Evolutionary conservation across 2,113 vertebrate species (phyloP).

Genomic region (Psephotus haematonotus): DNA sequence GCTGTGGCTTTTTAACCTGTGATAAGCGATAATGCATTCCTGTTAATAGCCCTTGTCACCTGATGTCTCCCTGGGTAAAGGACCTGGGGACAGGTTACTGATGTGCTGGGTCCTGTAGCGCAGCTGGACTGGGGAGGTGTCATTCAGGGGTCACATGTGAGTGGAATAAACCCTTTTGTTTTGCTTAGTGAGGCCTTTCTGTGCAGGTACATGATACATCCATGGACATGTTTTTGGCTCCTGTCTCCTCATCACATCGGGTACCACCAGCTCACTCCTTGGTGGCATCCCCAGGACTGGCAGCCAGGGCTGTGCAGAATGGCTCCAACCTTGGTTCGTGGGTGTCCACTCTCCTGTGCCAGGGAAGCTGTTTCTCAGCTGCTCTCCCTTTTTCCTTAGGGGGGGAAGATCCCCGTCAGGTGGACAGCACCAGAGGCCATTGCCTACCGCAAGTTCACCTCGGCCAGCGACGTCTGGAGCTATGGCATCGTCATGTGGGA

Average conservation of each 20-base stretch:
- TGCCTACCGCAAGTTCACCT: conserved; percentile 84
- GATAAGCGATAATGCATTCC: not conserved
- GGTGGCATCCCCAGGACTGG: rapidly evolving
- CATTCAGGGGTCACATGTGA: not conserved
- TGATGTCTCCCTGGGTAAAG: not conserved
- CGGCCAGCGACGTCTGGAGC: conserved; percentile 83
- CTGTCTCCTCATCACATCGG: rapidly evolving
- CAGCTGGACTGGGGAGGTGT: not conserved
- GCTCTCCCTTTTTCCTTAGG: conserved; percentile 44
- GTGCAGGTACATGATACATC: not conserved
- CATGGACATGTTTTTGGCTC: not conserved
- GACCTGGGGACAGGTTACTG: not conserved
- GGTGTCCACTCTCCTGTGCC: not conserved
- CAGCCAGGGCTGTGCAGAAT: rapidly evolving
- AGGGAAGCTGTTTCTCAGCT: not conserved
- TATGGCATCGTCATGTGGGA: conserved; percentile 87
- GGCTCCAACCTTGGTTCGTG: rapidly evolving
- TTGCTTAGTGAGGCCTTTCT: not conserved
- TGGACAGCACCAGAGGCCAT: conserved; percentile 84
- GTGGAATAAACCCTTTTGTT: not conserved
- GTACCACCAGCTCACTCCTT: not conserved
- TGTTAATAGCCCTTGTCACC: not conserved
- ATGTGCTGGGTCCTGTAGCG: not conserved
- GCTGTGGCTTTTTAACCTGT: not conserved
- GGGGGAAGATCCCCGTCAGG: conserved; percentile 83